Conservation (phyloP, 2,888 invertebrate genomes). For the Odontomyia ornata region DNA sequence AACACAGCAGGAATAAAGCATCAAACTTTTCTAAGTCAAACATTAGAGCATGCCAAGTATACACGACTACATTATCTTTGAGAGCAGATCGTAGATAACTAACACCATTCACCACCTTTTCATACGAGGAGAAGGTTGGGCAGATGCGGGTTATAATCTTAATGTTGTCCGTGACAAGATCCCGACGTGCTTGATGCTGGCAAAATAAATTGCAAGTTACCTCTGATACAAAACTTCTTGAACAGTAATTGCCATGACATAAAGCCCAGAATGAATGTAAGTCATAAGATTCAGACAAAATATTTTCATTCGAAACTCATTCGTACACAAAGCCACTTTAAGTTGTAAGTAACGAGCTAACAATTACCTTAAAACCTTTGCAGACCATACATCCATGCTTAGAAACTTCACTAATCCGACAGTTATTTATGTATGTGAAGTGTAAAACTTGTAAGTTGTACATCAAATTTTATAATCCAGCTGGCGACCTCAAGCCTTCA, state of each 20-base stretch:
- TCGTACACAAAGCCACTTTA: background rate
- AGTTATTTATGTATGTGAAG: slow-evolving; percentile 8
- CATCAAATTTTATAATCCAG: slow-evolving; percentile 28
- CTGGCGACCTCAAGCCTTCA: background rate
- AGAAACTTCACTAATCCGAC: slow-evolving; percentile 24
- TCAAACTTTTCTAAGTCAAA: background rate
- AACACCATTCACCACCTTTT: too few species aligned
- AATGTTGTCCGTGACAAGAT: too few species aligned
- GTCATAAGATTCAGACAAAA: background rate
- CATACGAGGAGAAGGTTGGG: too few species aligned
- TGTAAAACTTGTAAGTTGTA: slow-evolving; percentile 2
- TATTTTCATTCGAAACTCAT: background rate
- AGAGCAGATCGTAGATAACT: too few species aligned
- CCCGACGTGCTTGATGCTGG: too few species aligned
- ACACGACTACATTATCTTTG: background rate
- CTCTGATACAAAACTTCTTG: too few species aligned
- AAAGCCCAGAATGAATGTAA: background rate
- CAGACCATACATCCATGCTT: slow-evolving; percentile 2
- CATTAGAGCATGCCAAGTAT: background rate
- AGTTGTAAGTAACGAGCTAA: background rate
- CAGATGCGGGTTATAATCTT: too few species aligned
- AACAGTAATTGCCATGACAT: too few species aligned
- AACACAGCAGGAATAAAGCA: too few species aligned
- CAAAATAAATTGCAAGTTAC: too few species aligned
- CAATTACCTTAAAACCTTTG: background rate